These are phyloP conservation scores for Tetragonisca angustula DNA, from an alignment of 2,888 invertebrate genomes.

Conservation along the genomic window DNA sequence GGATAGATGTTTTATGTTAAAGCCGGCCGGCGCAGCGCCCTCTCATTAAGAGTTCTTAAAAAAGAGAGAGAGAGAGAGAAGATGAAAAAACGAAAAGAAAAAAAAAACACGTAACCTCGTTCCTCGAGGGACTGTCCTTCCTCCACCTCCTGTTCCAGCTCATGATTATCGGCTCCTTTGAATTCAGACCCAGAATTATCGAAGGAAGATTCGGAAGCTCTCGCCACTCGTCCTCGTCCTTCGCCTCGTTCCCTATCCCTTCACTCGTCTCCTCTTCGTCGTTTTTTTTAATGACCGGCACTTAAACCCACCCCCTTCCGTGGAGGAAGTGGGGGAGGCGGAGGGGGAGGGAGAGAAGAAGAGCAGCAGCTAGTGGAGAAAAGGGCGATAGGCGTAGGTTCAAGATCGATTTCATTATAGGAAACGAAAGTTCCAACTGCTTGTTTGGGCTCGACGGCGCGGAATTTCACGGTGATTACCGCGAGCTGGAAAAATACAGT, in stretches of 20 bases:
- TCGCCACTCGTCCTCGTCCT: background rate
- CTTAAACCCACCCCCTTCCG: constrained; percentile 7
- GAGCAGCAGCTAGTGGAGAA: background rate
- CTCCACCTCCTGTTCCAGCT: background rate
- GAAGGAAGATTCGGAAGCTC: constrained; percentile 45
- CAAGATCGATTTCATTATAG: constrained; percentile 39
- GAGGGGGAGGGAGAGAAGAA: no score
- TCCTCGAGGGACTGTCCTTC: background rate
- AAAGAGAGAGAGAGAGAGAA: background rate
- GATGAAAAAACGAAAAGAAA: no score
- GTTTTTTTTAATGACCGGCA: constrained; percentile 5
- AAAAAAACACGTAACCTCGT: constrained; percentile 32
- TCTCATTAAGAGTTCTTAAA: constrained; percentile 36
- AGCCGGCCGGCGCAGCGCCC: background rate
- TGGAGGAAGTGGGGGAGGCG: no score
- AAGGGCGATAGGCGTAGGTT: background rate
- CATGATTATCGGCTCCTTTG: constrained; percentile 31
- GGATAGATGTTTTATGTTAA: constrained; percentile 42
- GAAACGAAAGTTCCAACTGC: constrained; percentile 22
- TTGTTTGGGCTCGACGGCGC: constrained; percentile 46
- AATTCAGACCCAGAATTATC: constrained; percentile 33
- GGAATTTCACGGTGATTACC: constrained; percentile 60
- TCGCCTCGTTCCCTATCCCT: background rate
- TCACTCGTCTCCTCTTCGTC: constrained; percentile 1
- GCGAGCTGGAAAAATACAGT: constrained; percentile 39